A percentile compares a stretch with the other conserved stretches of the same genome.
These are phyloP conservation scores for Cyprinodon tularosa DNA, from an alignment of 2,113 vertebrate species.

Conservation along the genomic window DNA sequence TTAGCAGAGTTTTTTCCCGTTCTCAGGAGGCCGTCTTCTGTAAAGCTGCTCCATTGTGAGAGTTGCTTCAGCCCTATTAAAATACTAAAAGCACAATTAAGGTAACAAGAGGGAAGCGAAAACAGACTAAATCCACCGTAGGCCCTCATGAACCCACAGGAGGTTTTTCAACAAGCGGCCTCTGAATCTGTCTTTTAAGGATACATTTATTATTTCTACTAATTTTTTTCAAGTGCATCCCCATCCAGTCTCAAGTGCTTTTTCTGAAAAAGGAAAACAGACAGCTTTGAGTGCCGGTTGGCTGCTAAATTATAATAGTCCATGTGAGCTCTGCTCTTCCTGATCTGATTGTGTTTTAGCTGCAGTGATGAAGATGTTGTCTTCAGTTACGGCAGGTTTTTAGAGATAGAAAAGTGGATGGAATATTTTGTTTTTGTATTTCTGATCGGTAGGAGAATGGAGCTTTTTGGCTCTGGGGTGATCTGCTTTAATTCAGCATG, in stretches of 20 bases:
- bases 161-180: conserved; percentile 17
- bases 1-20: not conserved
- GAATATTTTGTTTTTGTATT: not conserved
- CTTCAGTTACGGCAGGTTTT: conserved; percentile 3
- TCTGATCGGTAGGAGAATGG: not conserved
- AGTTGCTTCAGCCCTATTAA: conserved; percentile 27
- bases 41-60: conserved; percentile 5
- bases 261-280: not conserved
- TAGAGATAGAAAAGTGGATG: not conserved
- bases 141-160: conserved; percentile 5
- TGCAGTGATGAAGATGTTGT: not conserved
- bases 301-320: not conserved
- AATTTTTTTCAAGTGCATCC: not conserved
- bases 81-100: conserved; percentile 51
- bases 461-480: conserved; percentile 24
- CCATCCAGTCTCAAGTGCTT: not conserved
- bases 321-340: not conserved
- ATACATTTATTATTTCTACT: conserved; percentile 14
- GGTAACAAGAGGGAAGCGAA: conserved; percentile 25
- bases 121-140: conserved; percentile 24
- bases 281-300: not conserved
- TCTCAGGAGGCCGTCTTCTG: not conserved
- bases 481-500: conserved; percentile 22
- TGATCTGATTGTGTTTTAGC: not conserved
- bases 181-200: not conserved